Conservation (phyloP, 2,797 vertebrate species). For the Crocidura indochinensis region DNA sequence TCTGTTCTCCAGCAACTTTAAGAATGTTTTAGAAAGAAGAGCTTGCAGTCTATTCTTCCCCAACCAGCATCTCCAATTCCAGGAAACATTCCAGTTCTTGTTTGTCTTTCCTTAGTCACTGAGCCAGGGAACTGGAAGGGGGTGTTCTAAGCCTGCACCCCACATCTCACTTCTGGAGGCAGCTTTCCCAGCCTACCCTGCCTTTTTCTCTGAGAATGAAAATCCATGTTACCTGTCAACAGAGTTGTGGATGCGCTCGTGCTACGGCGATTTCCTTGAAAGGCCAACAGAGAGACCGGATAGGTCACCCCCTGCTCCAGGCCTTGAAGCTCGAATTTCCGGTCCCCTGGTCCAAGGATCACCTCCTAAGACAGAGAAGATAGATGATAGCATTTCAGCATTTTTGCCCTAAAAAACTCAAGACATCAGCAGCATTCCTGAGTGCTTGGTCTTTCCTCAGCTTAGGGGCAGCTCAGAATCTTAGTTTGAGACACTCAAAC, state of each 20-base stretch:
- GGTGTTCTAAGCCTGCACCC: neutral
- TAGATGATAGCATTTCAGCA: neutral
- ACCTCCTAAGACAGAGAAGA: slow-evolving; percentile 87
- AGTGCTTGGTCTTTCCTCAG: neutral
- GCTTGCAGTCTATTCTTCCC: neutral
- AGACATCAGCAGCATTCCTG: neutral
- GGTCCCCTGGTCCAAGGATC: slow-evolving; percentile 87
- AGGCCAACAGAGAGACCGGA: slow-evolving; percentile 91
- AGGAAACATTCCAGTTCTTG: neutral
- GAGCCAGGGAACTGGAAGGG: too few species aligned
- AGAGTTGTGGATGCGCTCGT: slow-evolving; percentile 90
- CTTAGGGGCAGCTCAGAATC: neutral
- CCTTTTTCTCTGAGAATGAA: too few species aligned
- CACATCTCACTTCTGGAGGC: neutral
- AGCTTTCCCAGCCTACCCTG: accelerated
- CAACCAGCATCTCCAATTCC: too few species aligned
- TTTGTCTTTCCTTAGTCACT: too few species aligned
- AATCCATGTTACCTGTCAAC: slow-evolving; percentile 90
- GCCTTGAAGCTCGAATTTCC: slow-evolving; percentile 88
- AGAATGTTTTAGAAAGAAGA: neutral
- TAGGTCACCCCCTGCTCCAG: slow-evolving; percentile 91
- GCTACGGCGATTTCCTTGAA: slow-evolving; percentile 91
- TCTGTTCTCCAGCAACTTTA: neutral
- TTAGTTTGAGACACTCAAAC: too few species aligned
- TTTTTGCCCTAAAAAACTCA: too few species aligned